Conservation (phyloP, 2,113 vertebrate species). For the Tetrao urogallus region DNA sequence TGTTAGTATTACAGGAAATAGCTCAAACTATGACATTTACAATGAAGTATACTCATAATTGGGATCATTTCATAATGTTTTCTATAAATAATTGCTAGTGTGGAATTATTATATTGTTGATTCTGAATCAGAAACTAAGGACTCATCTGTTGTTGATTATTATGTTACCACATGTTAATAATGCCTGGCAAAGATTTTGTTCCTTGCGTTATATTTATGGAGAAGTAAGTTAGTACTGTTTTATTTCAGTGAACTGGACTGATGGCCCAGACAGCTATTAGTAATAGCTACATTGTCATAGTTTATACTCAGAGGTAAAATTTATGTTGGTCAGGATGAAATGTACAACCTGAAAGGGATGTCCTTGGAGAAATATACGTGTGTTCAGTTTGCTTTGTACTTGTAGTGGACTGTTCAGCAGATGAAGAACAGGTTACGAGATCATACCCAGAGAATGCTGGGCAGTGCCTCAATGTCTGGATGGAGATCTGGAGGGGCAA, state of each 20-base stretch:
- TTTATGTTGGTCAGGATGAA: not conserved
- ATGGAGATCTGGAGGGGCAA: too few species aligned
- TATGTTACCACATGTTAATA: not conserved
- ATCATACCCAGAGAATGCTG: too few species aligned
- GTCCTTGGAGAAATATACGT: not conserved
- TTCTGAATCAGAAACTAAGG: not conserved
- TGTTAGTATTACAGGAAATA: not conserved
- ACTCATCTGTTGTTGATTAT: constrained; percentile 19
- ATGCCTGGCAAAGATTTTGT: not conserved
- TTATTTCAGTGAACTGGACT: not conserved
- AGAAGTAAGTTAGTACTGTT: not conserved
- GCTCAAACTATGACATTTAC: not conserved
- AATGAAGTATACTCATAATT: not conserved
- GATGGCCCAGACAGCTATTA: not conserved
- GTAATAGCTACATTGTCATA: not conserved
- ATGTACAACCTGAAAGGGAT: not conserved
- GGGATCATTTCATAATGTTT: not conserved
- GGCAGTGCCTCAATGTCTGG: too few species aligned
- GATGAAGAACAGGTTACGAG: too few species aligned
- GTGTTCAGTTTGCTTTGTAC: not conserved
- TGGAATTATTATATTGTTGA: not conserved
- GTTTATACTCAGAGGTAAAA: not conserved
- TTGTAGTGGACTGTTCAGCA: not conserved
- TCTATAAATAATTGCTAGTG: not conserved
- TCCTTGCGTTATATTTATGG: not conserved